Evolutionary conservation across 2,888 invertebrate species (phyloP).

Genomic region (Listrodromus nycthemerus): DNA sequence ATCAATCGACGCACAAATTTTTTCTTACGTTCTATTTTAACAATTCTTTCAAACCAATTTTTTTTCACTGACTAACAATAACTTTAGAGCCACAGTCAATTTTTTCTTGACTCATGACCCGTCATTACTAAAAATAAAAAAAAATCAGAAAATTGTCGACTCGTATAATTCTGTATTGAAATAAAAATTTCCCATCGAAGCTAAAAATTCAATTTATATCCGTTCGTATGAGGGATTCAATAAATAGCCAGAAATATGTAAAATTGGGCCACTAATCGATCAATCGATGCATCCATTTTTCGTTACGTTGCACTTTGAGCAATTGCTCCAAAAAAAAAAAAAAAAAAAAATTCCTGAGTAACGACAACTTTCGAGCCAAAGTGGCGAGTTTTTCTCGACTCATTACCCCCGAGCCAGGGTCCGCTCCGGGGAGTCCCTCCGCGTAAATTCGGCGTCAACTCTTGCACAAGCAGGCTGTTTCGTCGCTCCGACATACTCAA

Average conservation of each 20-base stretch:
- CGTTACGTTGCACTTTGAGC: conserved; percentile 9
- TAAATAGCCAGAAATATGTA: background rate
- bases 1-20: conserved; percentile 15
- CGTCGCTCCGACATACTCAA: conserved; percentile 36
- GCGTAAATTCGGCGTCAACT: conserved; percentile 64
- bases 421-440: conserved; percentile 40
- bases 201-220: no score
- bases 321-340: no score
- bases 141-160: no score
- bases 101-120: background rate
- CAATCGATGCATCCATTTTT: conserved; percentile 17
- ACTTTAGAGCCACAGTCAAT: background rate
- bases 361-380: conserved; percentile 36
- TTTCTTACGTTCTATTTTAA: background rate
- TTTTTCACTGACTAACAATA: background rate
- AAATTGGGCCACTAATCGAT: conserved; percentile 6
- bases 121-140: background rate
- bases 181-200: no score
- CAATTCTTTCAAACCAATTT: conserved; percentile 6
- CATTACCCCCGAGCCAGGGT: conserved; percentile 68
- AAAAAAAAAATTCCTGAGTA: background rate
- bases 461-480: conserved; percentile 60
- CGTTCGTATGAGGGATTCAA: no score
- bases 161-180: no score
- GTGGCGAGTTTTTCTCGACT: conserved; percentile 71